These are phyloP conservation scores for Eubasilissa splendida DNA, from an alignment of 2,888 invertebrate genomes.

Conservation along the genomic window DNA sequence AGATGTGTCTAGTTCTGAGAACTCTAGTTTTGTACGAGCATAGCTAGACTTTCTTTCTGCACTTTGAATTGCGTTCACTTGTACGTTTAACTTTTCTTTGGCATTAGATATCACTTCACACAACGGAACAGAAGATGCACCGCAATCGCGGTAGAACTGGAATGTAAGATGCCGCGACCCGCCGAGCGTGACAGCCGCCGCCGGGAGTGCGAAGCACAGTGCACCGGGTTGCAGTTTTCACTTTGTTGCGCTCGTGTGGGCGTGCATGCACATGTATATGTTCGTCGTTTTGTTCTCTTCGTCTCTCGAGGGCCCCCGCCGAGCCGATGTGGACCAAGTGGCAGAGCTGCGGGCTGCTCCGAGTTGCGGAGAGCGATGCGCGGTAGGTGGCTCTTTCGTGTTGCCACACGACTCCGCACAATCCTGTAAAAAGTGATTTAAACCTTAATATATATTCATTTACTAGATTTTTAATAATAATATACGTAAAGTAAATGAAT, in stretches of 20 bases:
- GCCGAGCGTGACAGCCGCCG: conserved; percentile 31
- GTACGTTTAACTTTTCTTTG: background rate
- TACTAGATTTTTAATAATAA: too few relatives aligned
- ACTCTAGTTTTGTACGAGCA: background rate
- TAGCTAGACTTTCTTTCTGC: background rate
- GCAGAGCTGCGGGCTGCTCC: background rate
- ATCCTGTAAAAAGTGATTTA: background rate
- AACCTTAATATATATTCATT: background rate
- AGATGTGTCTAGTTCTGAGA: background rate
- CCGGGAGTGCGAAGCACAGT: background rate
- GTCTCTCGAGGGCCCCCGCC: conserved; percentile 17
- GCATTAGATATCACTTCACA: conserved; percentile 5
- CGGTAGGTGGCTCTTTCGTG: background rate
- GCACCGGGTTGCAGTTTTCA: conserved; percentile 15
- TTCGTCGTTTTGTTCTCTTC: conserved; percentile 3
- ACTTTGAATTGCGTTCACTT: background rate
- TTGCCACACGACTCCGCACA: background rate
- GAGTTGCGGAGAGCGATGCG: background rate
- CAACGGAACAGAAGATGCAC: background rate
- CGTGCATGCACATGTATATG: background rate
- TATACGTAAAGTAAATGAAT: too few relatives aligned
- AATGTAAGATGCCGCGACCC: background rate
- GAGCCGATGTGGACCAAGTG: conserved; percentile 7
- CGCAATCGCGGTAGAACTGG: background rate
- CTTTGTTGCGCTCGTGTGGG: conserved; percentile 5